phyloP scores from a whole-genome alignment of 2,113 vertebrate genomes.

The Osmerus mordax region DNA sequence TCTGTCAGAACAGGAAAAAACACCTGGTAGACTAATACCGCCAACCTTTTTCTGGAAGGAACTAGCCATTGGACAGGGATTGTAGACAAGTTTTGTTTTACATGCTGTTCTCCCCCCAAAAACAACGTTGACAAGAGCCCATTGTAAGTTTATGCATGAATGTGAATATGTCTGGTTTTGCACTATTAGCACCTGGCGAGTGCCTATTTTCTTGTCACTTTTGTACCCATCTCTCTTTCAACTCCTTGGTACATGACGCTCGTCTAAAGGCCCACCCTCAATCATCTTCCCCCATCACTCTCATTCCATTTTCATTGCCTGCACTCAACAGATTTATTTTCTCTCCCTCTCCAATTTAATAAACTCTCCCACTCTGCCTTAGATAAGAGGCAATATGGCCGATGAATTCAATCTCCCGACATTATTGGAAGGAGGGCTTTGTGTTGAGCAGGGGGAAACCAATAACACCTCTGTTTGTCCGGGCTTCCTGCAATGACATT shows the following conservation, averaged over 20 bases:
- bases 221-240: constrained; percentile 43
- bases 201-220: constrained; percentile 53
- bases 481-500: not conserved
- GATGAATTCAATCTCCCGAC: constrained; percentile 57
- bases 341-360: constrained; percentile 43
- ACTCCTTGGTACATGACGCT: constrained; percentile 32
- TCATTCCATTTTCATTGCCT: constrained; percentile 18
- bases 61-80: too few relatives aligned
- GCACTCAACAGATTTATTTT: constrained; percentile 23
- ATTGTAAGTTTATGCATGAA: too few relatives aligned
- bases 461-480: constrained; percentile 22
- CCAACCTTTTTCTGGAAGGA: constrained; percentile 26
- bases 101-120: too few relatives aligned
- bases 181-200: constrained; percentile 15
- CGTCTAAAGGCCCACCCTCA: constrained; percentile 51
- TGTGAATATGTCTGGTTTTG: too few relatives aligned
- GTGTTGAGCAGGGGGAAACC: constrained; percentile 36
- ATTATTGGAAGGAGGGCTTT: constrained; percentile 45
- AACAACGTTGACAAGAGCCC: too few relatives aligned
- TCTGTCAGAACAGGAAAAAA: constrained; percentile 50
- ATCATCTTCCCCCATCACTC: constrained; percentile 3
- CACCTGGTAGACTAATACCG: constrained; percentile 51
- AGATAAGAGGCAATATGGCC: constrained; percentile 43
- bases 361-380: constrained; percentile 53
- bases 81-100: too few relatives aligned